Conservation (phyloP, 2,113 vertebrate species). For the Oncorhynchus kisutch region DNA sequence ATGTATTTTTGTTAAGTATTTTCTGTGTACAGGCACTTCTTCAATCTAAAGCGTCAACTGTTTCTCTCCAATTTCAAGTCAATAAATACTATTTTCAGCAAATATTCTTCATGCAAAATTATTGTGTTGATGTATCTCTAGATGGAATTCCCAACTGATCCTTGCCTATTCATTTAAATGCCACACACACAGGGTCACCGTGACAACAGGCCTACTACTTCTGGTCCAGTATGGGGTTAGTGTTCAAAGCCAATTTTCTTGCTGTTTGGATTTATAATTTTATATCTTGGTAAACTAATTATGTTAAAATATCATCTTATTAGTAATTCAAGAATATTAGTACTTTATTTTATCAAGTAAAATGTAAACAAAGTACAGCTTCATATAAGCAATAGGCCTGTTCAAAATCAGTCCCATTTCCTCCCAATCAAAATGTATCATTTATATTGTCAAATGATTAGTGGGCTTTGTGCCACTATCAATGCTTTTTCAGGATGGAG, state of each 20-base stretch:
- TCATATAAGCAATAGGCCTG: conserved; percentile 1
- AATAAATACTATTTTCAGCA: neutral
- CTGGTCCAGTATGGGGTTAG: too few relatives aligned
- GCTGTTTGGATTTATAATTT: too few relatives aligned
- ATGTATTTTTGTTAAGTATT: neutral
- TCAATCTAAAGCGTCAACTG: neutral
- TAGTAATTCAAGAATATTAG: neutral
- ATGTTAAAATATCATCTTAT: neutral
- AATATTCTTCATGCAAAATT: too few relatives aligned
- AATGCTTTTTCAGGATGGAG: conserved; percentile 35
- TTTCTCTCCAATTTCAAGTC: neutral
- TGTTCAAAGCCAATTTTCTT: too few relatives aligned
- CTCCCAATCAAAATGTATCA: neutral
- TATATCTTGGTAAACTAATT: neutral
- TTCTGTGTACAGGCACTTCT: neutral
- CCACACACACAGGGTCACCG: too few relatives aligned
- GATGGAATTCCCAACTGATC: neutral
- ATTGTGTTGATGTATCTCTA: neutral
- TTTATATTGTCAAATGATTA: neutral
- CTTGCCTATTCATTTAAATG: neutral
- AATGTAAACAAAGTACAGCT: neutral
- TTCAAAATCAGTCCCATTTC: neutral
- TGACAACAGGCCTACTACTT: too few relatives aligned
- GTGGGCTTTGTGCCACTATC: conserved; percentile 13
- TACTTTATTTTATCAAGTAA: neutral